Evolutionary conservation across 2,797 vertebrate genomes (phyloP), one percentile per base, ranked within the genome.

Genomic region (Heterohyrax brucei): DNA sequence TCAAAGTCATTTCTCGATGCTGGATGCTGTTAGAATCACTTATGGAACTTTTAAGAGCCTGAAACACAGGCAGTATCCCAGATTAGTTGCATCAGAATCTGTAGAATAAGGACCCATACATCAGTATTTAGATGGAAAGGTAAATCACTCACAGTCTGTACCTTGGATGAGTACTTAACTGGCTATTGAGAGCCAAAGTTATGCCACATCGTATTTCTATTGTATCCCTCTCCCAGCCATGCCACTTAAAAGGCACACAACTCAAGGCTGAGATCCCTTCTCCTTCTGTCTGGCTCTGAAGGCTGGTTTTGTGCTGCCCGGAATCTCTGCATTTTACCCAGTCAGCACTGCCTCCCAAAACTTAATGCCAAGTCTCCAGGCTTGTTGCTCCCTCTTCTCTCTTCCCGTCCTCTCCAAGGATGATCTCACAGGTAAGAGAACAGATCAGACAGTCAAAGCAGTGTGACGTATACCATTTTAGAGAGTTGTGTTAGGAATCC

Each of bases 151-250:
- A 61, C n/a, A 19, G 1, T 59, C 13, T 86, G 19, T 24, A 5
- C 24, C 30, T 44, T 77, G 5, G 30, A 78, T 62, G n/a, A n/a
- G n/a, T n/a, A n/a, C n/a, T n/a, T n/a, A n/a, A n/a, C n/a, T n/a
- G n/a, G n/a, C n/a, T n/a, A n/a, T n/a, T n/a, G n/a, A n/a, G 9
- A 93, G 86, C 77, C 86, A 66, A 95, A 86, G 30, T 83, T 66
- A 82, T 77, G 64, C 79, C 94, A 86, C 33, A 68, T 79, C 21
- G 13, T 64, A 73, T 56, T 50, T 33, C 44, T 91, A 16, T 10
- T 39, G 5, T 61, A 33, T 66, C 28, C 44, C 59, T 94, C 92
- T 61, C 56, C 21, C 81, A 95, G 30, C 2, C 56, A 83, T 0
- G 21, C 30, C n/a, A 3, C 44, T 39, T 82, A 48, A 82, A 82